Evolutionary conservation across 2,888 invertebrate species (phyloP).

Genomic region (Cerceris ruficornis): DNA sequence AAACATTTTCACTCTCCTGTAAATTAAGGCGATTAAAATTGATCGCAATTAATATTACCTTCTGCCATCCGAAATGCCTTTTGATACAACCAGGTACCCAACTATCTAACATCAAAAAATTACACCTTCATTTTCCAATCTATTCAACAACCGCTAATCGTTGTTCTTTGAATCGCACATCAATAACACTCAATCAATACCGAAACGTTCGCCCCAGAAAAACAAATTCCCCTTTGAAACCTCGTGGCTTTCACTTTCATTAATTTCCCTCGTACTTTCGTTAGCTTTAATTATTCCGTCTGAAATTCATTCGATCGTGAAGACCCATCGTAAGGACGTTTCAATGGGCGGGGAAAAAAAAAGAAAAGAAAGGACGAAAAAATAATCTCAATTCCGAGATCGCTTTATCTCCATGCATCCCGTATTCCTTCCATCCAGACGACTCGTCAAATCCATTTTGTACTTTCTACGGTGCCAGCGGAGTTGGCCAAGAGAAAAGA

Average conservation of each 20-base stretch:
- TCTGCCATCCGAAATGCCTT: no score
- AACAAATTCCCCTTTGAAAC: not conserved
- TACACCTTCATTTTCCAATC: no score
- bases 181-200: no score
- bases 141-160: no score
- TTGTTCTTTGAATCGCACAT: no score
- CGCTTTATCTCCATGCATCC: slow-evolving; percentile 14
- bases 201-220: not conserved
- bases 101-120: no score
- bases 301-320: not conserved
- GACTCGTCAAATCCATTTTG: slow-evolving; percentile 54
- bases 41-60: no score
- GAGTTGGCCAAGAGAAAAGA: slow-evolving; percentile 33
- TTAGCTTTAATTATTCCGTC: not conserved
- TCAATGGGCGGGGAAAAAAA: not conserved
- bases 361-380: not conserved
- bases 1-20: no score
- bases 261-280: not conserved
- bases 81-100: no score
- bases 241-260: not conserved
- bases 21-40: no score
- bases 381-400: slow-evolving; percentile 6
- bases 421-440: slow-evolving; percentile 34
- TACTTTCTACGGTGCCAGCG: slow-evolving; percentile 32
- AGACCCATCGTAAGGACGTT: not conserved